Percentiles rank a stretch among this genome's conserved stretches.
Evolutionary conservation across 2,888 invertebrate species (phyloP).

Genomic region (Ganaspis brasiliensis): DNA sequence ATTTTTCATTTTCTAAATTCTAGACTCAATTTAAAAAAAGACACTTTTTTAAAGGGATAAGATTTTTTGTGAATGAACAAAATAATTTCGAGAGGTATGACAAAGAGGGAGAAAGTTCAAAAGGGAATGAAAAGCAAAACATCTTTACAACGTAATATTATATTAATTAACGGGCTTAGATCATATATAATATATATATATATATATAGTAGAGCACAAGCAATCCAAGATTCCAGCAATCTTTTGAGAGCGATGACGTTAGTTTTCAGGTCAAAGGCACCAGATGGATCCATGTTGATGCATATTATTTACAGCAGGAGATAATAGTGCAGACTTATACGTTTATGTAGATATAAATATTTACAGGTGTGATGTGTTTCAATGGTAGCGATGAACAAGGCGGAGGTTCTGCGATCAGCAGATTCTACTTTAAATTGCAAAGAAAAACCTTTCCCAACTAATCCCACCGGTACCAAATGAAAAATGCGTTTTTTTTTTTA

Average conservation of each 20-base stretch:
- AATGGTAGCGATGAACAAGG: slow-evolving; percentile 77
- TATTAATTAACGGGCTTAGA: slow-evolving; percentile 58
- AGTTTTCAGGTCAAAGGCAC: slow-evolving; percentile 77
- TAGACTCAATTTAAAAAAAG: too few relatives aligned
- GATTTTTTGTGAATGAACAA: too few relatives aligned
- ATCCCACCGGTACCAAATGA: not conserved
- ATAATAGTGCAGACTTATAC: slow-evolving; percentile 72
- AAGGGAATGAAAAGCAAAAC: slow-evolving; percentile 16
- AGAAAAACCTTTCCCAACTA: not conserved
- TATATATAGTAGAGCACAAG: slow-evolving; percentile 77
- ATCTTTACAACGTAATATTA: slow-evolving; percentile 38
- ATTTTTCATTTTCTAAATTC: too few relatives aligned
- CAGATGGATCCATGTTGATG: slow-evolving; percentile 78
- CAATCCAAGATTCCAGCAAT: slow-evolving; percentile 79
- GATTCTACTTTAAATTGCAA: slow-evolving; percentile 25
- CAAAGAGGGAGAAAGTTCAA: slow-evolving; percentile 7
- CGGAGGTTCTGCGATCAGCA: slow-evolving; percentile 59
- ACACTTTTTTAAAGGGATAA: too few relatives aligned
- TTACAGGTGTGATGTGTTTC: slow-evolving; percentile 76
- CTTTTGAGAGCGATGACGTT: slow-evolving; percentile 79
- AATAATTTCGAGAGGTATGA: not conserved
- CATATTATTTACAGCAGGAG: slow-evolving; percentile 80
- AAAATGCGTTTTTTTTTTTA: slow-evolving; percentile 36
- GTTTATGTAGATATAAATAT: slow-evolving; percentile 65
- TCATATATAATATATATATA: too few relatives aligned